Conservation (phyloP, 2,797 vertebrate species). For the Gallinago stenura region DNA sequence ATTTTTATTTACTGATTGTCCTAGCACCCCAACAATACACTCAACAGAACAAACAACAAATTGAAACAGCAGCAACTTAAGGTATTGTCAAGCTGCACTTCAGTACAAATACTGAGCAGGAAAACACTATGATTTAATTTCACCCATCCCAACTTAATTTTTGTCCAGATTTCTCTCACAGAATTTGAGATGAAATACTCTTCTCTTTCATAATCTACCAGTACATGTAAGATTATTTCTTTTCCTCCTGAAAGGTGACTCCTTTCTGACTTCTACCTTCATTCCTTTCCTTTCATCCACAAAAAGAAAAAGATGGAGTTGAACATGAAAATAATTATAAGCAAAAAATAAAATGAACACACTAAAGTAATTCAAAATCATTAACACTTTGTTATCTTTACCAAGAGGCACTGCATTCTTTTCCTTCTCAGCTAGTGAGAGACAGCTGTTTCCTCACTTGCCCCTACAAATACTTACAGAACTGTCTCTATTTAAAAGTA, state of each 20-base stretch:
- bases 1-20: neutral
- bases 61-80: neutral
- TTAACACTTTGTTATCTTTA: neutral
- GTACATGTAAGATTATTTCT: neutral
- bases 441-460: neutral
- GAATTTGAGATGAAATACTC: neutral
- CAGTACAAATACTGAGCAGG: neutral
- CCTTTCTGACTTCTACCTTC: neutral
- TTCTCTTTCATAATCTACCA: too few relatives aligned
- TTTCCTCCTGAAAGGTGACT: neutral
- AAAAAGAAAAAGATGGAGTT: neutral
- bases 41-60: neutral
- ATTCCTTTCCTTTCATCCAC: neutral
- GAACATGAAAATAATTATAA: neutral
- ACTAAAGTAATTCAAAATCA: neutral
- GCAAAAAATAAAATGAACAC: neutral
- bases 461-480: neutral
- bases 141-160: neutral
- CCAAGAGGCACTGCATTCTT: neutral
- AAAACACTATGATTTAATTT: rapidly evolving
- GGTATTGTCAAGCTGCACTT: neutral
- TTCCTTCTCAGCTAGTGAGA: neutral
- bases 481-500: neutral
- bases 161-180: neutral
- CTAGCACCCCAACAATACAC: neutral